phyloP scores from a whole-genome alignment of 2,113 vertebrate genomes.

The Protomyctophum bolini region DNA sequence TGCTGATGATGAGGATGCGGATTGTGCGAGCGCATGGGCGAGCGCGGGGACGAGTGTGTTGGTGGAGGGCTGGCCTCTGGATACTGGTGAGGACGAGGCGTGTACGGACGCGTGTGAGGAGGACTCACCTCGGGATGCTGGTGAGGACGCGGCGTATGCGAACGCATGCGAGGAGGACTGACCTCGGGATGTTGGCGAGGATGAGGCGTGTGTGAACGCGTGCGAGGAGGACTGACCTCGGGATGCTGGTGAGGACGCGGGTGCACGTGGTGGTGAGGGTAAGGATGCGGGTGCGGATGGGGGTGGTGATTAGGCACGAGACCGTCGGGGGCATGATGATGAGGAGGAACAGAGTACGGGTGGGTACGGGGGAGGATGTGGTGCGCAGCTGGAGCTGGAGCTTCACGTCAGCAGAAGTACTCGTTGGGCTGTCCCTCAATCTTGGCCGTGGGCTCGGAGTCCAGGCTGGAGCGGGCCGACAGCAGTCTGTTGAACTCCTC shows the following conservation, averaged over 20 bases:
- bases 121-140: neutral
- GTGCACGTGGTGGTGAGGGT: neutral
- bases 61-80: neutral
- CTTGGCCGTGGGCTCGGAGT: slow-evolving; percentile 86
- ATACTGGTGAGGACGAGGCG: too few relatives aligned
- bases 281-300: slow-evolving; percentile 32
- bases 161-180: neutral
- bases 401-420: slow-evolving; percentile 91
- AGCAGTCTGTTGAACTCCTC: slow-evolving; percentile 92
- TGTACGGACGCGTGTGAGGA: too few relatives aligned
- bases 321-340: slow-evolving; percentile 13
- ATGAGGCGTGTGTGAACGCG: slow-evolving; percentile 27
- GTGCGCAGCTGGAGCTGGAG: slow-evolving; percentile 70
- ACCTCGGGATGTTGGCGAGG: neutral
- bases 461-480: slow-evolving; percentile 89
- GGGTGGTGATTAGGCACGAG: slow-evolving; percentile 13
- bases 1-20: too few relatives aligned
- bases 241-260: slow-evolving; percentile 40
- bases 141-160: too few relatives aligned
- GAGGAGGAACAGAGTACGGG: slow-evolving; percentile 13
- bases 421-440: slow-evolving; percentile 86
- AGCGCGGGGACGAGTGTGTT: neutral
- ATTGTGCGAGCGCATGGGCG: too few relatives aligned
- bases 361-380: slow-evolving; percentile 55
- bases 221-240: slow-evolving; percentile 48